Conservation (phyloP, 2,797 vertebrate species). For the Mycteria americana region DNA sequence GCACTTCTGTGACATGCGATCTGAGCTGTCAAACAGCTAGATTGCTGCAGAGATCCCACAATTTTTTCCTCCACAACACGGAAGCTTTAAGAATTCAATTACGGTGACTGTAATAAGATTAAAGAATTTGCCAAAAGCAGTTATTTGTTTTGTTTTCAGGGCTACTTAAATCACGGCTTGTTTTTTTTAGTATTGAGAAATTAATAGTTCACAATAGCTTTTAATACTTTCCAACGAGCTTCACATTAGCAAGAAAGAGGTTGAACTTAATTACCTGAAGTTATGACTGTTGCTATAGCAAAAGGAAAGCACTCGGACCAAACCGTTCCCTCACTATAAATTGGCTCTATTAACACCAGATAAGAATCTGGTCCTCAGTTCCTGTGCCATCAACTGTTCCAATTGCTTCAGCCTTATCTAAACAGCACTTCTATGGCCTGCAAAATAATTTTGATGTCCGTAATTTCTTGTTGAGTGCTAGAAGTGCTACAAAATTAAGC, state of each 20-base stretch:
- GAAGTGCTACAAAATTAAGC: not conserved
- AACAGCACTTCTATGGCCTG: not conserved
- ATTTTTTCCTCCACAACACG: not conserved
- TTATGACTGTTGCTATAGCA: constrained; percentile 1
- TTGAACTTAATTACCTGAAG: not conserved
- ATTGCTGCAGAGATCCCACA: not conserved
- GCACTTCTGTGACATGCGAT: not conserved
- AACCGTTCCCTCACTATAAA: not conserved
- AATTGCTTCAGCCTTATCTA: not conserved
- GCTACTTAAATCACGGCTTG: not conserved
- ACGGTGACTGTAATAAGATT: not conserved
- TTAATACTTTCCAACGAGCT: not conserved
- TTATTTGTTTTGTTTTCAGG: not conserved
- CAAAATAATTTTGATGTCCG: not conserved
- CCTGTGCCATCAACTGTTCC: not conserved
- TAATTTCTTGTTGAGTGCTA: not conserved
- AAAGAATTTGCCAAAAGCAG: not conserved
- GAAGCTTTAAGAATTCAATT: not conserved
- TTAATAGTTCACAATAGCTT: not conserved
- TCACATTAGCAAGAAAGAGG: not conserved
- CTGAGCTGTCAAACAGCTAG: not conserved
- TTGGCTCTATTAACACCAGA: not conserved
- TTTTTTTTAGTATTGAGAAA: not conserved
- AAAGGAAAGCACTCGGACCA: not conserved
- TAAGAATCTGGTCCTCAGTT: not conserved